These are phyloP conservation scores for Montipora capricornis DNA, from an alignment of 64 coral and sea anemone species.

Conservation along the genomic window DNA sequence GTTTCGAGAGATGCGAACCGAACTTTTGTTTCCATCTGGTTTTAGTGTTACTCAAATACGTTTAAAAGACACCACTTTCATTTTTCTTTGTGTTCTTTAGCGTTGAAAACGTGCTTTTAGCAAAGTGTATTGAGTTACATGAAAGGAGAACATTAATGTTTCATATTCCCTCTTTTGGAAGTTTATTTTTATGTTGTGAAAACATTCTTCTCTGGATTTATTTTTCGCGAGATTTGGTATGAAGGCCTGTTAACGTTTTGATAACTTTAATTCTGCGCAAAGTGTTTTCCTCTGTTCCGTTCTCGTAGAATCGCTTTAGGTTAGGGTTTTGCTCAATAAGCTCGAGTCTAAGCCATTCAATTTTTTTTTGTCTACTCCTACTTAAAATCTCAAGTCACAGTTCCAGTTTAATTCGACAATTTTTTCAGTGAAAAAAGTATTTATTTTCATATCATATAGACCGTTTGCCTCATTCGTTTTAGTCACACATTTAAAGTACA, in stretches of 20 bases:
- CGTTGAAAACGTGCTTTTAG: conserved; percentile 58
- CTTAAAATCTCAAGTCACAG: neutral
- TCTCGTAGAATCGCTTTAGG: neutral
- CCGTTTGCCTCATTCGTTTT: neutral
- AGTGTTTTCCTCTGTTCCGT: neutral
- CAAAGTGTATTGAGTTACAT: conserved; percentile 47
- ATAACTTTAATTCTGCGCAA: conserved; percentile 4
- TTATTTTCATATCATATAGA: neutral
- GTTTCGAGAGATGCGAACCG: neutral
- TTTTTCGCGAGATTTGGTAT: conserved; percentile 29
- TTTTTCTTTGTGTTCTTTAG: conserved; percentile 43
- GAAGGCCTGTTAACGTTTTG: conserved; percentile 40
- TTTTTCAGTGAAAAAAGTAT: neutral
- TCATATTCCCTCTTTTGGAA: neutral
- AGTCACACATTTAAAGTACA: neutral
- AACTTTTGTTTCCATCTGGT: conserved; percentile 35
- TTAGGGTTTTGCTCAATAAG: conserved; percentile 25
- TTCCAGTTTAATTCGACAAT: neutral
- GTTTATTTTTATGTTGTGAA: conserved; percentile 35
- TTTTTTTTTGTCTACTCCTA: neutral
- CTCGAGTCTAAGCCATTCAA: neutral
- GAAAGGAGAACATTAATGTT: conserved; percentile 24
- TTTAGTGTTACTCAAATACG: conserved; percentile 5
- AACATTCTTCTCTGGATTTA: conserved; percentile 47
- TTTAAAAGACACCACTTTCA: conserved; percentile 39